Conservation (phyloP, 2,113 vertebrate species). For the Ammodytes dubius region DNA sequence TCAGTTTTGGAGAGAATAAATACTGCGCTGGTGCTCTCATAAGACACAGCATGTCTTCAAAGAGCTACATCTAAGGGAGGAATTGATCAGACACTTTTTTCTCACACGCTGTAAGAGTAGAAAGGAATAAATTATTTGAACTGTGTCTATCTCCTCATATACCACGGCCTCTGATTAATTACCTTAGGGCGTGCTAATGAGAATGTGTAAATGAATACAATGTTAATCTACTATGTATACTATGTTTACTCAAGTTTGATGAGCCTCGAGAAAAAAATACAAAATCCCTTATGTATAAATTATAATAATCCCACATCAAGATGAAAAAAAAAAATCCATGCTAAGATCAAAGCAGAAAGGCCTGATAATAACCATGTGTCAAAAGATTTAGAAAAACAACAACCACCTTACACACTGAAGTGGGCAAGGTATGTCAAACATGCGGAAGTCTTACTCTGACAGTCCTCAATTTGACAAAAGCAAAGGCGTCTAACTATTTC, state of each 20-base stretch:
- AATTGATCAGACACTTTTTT: conserved; percentile 82
- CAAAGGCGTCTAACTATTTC: conserved; percentile 21
- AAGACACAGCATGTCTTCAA: conserved; percentile 75
- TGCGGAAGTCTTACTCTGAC: conserved; percentile 45
- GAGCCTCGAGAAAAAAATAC: conserved; percentile 74
- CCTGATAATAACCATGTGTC: conserved; percentile 80
- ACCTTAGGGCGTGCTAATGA: conserved; percentile 82
- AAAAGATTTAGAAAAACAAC: conserved; percentile 81
- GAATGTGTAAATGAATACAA: conserved; percentile 83
- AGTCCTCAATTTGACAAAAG: conserved; percentile 21
- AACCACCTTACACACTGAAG: conserved; percentile 67
- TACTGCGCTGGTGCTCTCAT: conserved; percentile 59
- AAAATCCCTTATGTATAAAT: conserved; percentile 88
- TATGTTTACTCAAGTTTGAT: conserved; percentile 83
- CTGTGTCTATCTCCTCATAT: conserved; percentile 69
- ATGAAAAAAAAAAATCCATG: conserved; percentile 71
- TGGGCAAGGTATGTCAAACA: conserved; percentile 66
- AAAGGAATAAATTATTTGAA: conserved; percentile 78
- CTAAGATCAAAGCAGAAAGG: conserved; percentile 82
- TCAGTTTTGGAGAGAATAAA: conserved; percentile 63
- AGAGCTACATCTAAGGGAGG: conserved; percentile 77
- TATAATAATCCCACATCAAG: conserved; percentile 85
- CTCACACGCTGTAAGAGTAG: conserved; percentile 71
- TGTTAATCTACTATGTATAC: conserved; percentile 73
- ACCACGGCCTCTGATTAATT: conserved; percentile 77